Percentiles rank a stretch among this genome's conserved stretches.
Evolutionary conservation across 1,140 invertebrate species (phyloP).

Genomic region (Drosophila elegans): DNA sequence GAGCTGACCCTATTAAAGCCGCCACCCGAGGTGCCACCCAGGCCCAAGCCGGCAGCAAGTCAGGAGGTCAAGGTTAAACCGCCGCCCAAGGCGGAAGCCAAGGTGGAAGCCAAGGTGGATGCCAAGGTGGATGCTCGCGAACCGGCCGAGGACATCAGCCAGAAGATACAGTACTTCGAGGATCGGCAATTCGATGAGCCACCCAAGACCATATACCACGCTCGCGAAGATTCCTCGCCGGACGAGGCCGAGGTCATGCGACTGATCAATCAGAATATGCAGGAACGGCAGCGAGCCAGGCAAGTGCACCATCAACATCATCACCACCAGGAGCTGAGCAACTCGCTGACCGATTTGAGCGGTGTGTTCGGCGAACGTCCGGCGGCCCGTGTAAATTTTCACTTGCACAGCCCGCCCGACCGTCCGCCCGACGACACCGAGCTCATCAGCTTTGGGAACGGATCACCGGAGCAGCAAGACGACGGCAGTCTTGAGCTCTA

Average conservation of each 20-base stretch:
- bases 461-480: constrained; percentile 34
- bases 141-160: constrained; percentile 85
- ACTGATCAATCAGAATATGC: constrained; percentile 78
- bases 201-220: constrained; percentile 86
- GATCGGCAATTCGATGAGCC: constrained; percentile 86
- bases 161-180: constrained; percentile 93
- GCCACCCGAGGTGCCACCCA: constrained; percentile 56
- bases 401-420: constrained; percentile 75
- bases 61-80: constrained; percentile 20
- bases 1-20: constrained; percentile 64
- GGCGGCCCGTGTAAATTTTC: constrained; percentile 82
- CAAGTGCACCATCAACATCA: constrained; percentile 10
- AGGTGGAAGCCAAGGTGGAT: constrained; percentile 85
- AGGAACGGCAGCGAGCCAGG: constrained; percentile 62
- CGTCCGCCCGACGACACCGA: constrained; percentile 65
- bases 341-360: constrained; percentile 91
- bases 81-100: constrained; percentile 47
- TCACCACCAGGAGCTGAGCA: constrained; percentile 81
- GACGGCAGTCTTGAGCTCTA: constrained; percentile 85
- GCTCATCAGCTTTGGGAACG: constrained; percentile 65
- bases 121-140: constrained; percentile 86
- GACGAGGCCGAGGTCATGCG: constrained; percentile 82
- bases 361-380: constrained; percentile 91
- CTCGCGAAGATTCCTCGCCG: constrained; percentile 86
- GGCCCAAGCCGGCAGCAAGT: constrained; percentile 53